Percentiles rank a stretch among this genome's conserved stretches.
phyloP scores from a whole-genome alignment of 2,797 vertebrate species.

The Epinephelus malabaricus region DNA sequence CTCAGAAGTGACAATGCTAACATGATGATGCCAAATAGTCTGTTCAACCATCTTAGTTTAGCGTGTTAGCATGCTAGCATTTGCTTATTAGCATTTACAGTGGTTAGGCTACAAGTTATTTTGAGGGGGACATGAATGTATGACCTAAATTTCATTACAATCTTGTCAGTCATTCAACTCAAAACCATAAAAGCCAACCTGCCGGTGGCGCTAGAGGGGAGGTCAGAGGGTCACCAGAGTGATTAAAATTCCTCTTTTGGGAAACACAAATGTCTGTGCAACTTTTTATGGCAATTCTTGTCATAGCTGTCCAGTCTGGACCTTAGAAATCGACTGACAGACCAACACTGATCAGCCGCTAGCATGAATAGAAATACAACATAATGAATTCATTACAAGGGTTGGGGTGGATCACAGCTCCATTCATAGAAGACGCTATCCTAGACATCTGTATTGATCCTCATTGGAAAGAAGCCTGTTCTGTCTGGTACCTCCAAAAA shows the following conservation, averaged over 20 bases:
- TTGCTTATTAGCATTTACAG: background rate
- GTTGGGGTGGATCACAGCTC: conserved; percentile 19
- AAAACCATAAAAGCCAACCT: background rate
- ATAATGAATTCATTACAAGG: conserved; percentile 18
- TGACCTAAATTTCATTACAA: background rate
- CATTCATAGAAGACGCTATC: conserved; percentile 32
- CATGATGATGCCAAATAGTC: background rate
- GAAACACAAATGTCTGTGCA: background rate
- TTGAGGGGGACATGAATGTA: background rate
- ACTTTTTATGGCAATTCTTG: background rate
- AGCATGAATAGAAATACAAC: conserved; percentile 14
- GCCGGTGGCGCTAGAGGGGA: background rate
- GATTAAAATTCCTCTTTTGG: background rate
- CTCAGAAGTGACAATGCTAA: background rate
- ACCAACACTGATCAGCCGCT: background rate
- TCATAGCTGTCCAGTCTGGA: background rate
- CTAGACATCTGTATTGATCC: conserved; percentile 70
- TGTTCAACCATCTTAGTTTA: background rate
- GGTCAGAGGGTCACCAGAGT: background rate
- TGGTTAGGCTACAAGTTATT: background rate
- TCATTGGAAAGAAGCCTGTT: conserved; percentile 51
- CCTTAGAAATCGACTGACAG: background rate
- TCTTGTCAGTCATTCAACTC: background rate
- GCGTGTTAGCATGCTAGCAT: background rate
- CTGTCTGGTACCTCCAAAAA: conserved; percentile 66